Conservation (phyloP, 2,797 vertebrate genomes). For the Manis crassicaudata region DNA sequence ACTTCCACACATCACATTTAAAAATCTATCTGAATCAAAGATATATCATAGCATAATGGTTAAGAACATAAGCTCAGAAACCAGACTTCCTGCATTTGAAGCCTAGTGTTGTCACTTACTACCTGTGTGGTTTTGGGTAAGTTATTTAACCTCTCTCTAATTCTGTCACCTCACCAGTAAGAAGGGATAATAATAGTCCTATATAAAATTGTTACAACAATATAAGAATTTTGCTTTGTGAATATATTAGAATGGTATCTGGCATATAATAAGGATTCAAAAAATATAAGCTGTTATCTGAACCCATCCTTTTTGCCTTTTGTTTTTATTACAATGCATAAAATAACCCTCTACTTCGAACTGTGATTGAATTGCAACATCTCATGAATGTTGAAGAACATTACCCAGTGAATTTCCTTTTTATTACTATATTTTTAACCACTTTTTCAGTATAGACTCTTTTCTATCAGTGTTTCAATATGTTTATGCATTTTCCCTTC, state of each 20-base stretch:
- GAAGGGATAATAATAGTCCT: not conserved
- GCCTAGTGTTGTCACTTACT: not conserved
- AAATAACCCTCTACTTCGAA: not conserved
- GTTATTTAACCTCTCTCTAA: not conserved
- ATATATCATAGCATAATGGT: not conserved
- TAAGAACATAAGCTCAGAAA: not conserved
- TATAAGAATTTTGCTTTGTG: not conserved
- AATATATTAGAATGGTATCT: not conserved
- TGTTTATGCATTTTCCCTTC: not conserved
- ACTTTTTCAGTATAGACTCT: not conserved
- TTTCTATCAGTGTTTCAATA: slow-evolving; percentile 23
- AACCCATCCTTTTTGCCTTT: slow-evolving; percentile 23
- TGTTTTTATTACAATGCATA: slow-evolving; percentile 32
- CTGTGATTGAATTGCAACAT: slow-evolving; percentile 15
- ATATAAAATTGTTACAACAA: not conserved
- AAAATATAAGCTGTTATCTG: slow-evolving; percentile 16
- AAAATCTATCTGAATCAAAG: not conserved
- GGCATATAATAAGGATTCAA: not conserved
- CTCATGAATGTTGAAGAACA: not conserved
- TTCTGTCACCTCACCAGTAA: not conserved
- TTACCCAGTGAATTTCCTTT: slow-evolving; percentile 24
- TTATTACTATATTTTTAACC: slow-evolving; percentile 38
- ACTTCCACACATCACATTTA: not conserved
- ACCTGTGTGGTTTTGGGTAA: not conserved
- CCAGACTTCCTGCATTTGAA: not conserved